Evolutionary conservation across 2,797 vertebrate genomes (phyloP).

Genomic region (Protosalanx chinensis): DNA sequence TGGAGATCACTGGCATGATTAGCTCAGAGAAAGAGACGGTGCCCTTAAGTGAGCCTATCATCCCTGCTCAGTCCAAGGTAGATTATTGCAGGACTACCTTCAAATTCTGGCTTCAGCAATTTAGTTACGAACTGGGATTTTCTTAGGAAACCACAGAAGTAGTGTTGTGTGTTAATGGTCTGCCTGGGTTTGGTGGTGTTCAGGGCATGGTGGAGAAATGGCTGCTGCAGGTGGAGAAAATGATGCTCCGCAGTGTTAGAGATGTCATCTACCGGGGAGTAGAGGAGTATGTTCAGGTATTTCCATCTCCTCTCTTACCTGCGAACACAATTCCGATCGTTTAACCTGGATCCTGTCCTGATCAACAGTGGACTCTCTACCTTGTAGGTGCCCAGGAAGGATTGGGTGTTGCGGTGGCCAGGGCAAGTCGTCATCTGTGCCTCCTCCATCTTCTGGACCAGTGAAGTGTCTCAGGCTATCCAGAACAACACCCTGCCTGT

Average conservation of each 20-base stretch:
- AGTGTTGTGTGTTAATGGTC: not conserved
- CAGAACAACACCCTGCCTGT: constrained; percentile 73
- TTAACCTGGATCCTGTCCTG: not conserved
- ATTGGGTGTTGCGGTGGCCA: constrained; percentile 91
- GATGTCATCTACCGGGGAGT: constrained; percentile 79
- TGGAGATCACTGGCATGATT: constrained; percentile 86
- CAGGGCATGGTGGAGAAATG: constrained; percentile 97
- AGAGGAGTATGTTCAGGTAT: constrained; percentile 78
- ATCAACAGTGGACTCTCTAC: not conserved
- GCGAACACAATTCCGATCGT: not conserved
- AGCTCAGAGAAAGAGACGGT: constrained; percentile 88
- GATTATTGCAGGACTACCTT: not conserved
- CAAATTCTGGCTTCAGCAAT: not conserved
- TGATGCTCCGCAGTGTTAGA: constrained; percentile 83
- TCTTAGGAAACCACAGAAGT: too few species aligned
- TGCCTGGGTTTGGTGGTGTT: constrained; percentile 13
- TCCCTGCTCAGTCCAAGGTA: constrained; percentile 83
- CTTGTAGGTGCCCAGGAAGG: constrained; percentile 79
- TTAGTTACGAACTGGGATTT: not conserved
- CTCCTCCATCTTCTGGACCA: constrained; percentile 91
- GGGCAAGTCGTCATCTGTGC: constrained; percentile 93
- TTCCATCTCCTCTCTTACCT: not conserved
- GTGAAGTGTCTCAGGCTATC: constrained; percentile 85
- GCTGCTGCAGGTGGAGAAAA: constrained; percentile 86
- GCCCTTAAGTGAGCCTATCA: constrained; percentile 79